phyloP scores from a whole-genome alignment of 2,888 invertebrate species.

The Clepsis dumicolana region DNA sequence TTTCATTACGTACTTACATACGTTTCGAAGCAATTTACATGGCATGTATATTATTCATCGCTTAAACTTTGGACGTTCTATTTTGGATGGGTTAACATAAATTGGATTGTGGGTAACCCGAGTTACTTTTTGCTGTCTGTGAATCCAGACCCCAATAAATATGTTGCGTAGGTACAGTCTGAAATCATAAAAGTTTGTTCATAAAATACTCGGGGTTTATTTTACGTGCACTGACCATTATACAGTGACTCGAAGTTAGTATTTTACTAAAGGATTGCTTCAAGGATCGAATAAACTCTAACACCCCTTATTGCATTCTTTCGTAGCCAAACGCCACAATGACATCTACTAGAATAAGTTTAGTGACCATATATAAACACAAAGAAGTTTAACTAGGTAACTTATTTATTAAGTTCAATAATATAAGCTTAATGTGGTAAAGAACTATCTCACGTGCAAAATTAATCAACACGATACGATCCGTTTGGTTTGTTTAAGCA shows the following conservation, averaged over 20 bases:
- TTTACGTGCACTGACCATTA: conserved; percentile 7
- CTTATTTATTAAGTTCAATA: no score
- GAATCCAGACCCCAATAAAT: conserved; percentile 32
- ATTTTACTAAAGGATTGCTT: background rate
- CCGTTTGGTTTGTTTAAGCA: no score
- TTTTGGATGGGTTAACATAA: conserved; percentile 16
- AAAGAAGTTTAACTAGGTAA: no score
- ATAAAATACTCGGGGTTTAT: conserved; percentile 21
- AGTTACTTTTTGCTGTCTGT: conserved; percentile 25
- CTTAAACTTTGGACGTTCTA: conserved; percentile 8
- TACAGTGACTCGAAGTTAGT: background rate
- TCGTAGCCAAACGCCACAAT: no score
- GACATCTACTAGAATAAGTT: no score
- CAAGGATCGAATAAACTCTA: no score
- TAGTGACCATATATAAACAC: no score
- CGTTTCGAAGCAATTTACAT: conserved; percentile 11
- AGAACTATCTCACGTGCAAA: no score
- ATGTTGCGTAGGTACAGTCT: conserved; percentile 3
- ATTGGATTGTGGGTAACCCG: conserved; percentile 21
- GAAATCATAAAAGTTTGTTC: conserved; percentile 27
- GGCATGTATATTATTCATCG: conserved; percentile 1
- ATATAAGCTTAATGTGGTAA: no score
- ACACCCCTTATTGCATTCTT: no score
- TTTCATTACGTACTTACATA: background rate
- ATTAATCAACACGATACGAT: no score